phyloP scores from a whole-genome alignment of 92 coral and sea anemone species.

The Nematostella vectensis region DNA sequence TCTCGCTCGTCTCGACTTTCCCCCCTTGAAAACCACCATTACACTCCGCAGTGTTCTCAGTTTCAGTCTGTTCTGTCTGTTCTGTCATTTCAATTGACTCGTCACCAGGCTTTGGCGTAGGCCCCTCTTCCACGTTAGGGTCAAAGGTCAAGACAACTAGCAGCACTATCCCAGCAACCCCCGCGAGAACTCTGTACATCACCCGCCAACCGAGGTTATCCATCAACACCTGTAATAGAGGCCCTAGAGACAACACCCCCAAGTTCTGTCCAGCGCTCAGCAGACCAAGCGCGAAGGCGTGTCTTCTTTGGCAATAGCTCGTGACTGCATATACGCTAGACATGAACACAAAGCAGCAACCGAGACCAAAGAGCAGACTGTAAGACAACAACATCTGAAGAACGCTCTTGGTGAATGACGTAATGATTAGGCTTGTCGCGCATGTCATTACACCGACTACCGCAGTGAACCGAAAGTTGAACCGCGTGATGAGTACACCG shows the following conservation, averaged over 20 bases:
- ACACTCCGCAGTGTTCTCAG: not conserved
- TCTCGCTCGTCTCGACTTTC: too few relatives aligned
- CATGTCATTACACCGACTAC: conserved; percentile 42
- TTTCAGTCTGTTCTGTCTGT: not conserved
- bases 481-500: conserved; percentile 24
- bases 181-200: conserved; percentile 27
- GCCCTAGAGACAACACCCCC: conserved; percentile 40
- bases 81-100: not conserved
- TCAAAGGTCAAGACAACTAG: conserved; percentile 19
- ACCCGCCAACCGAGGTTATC: conserved; percentile 21
- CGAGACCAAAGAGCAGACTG: conserved; percentile 42
- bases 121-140: conserved; percentile 18
- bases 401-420: conserved; percentile 38
- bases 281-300: conserved; percentile 32
- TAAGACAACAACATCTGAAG: conserved; percentile 33
- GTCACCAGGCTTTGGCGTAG: not conserved
- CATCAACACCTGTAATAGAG: conserved; percentile 21
- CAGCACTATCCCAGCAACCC: conserved; percentile 1
- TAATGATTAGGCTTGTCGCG: conserved; percentile 31
- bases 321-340: conserved; percentile 22
- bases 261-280: conserved; percentile 21
- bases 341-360: conserved; percentile 28
- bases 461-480: conserved; percentile 43
- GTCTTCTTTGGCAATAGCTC: conserved; percentile 33
- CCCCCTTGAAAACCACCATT: not conserved